Percentiles rank a stretch among this genome's conserved stretches.
phyloP scores from a whole-genome alignment of 2,113 vertebrate species.

The Desmodus rotundus region DNA sequence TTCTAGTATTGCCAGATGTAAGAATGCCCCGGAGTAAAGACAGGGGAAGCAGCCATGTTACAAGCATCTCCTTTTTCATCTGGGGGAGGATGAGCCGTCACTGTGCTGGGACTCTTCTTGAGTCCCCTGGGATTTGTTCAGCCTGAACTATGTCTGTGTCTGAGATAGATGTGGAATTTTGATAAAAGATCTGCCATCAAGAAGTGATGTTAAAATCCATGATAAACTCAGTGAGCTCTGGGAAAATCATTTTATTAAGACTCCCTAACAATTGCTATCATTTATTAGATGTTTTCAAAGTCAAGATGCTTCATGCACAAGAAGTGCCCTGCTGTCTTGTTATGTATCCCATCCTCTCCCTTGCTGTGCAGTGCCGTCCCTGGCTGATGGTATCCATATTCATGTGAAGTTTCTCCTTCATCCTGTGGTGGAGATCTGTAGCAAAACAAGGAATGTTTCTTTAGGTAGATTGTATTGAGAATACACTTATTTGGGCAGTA shows the following conservation, averaged over 20 bases:
- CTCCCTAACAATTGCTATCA: background rate
- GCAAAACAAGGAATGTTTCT: background rate
- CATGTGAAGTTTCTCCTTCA: background rate
- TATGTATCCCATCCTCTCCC: background rate
- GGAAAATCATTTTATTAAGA: background rate
- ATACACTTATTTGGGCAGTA: background rate
- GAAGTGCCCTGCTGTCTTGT: background rate
- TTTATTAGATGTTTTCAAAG: background rate
- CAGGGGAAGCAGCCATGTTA: slow-evolving; percentile 46
- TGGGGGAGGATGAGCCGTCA: slow-evolving; percentile 2
- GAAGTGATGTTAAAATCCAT: background rate
- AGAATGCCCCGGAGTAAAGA: slow-evolving; percentile 17
- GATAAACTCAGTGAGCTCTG: background rate
- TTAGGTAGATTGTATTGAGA: background rate
- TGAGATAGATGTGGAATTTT: background rate
- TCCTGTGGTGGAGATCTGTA: background rate
- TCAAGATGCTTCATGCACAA: background rate
- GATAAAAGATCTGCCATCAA: background rate
- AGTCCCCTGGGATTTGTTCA: background rate
- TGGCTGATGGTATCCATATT: background rate
- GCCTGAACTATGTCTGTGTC: background rate
- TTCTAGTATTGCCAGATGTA: slow-evolving; percentile 62
- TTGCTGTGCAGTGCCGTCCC: background rate
- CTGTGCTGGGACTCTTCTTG: background rate
- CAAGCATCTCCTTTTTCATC: slow-evolving; percentile 69